Conservation (phyloP, 2,888 invertebrate genomes). For the Protula sp. region DNA sequence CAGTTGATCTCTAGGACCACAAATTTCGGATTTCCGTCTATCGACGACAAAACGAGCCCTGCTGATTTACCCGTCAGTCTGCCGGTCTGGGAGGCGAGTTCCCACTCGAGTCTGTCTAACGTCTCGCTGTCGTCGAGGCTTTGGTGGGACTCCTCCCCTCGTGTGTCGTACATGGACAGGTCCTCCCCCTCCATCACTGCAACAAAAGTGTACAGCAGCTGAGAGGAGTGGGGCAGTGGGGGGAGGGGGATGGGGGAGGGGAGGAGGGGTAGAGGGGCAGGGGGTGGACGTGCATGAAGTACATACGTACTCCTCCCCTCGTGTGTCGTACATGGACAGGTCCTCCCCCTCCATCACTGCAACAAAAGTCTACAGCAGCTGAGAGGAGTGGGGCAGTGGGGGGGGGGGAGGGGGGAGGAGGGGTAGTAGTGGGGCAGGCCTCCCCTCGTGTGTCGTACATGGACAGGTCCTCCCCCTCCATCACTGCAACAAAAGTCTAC, state of each 20-base stretch:
- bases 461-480: constrained; percentile 46
- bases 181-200: constrained; percentile 48
- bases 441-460: constrained; percentile 31
- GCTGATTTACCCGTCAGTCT: not conserved
- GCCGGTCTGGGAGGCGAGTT: constrained; percentile 40
- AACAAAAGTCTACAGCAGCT: not conserved
- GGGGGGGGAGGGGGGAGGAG: not conserved
- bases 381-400: not conserved
- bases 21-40: too few relatives aligned
- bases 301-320: constrained; percentile 13
- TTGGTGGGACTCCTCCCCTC: constrained; percentile 17
- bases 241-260: not conserved
- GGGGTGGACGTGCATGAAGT: not conserved
- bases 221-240: not conserved
- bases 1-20: too few relatives aligned
- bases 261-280: not conserved
- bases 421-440: constrained; percentile 1
- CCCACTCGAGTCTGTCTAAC: constrained; percentile 43
- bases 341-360: constrained; percentile 48
- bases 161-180: constrained; percentile 35
- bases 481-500: constrained; percentile 27
- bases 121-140: constrained; percentile 43
- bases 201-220: not conserved
- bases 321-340: constrained; percentile 35
- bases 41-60: too few relatives aligned